phyloP scores from a whole-genome alignment of 92 coral and sea anemone genomes.

The Ricordea florida region DNA sequence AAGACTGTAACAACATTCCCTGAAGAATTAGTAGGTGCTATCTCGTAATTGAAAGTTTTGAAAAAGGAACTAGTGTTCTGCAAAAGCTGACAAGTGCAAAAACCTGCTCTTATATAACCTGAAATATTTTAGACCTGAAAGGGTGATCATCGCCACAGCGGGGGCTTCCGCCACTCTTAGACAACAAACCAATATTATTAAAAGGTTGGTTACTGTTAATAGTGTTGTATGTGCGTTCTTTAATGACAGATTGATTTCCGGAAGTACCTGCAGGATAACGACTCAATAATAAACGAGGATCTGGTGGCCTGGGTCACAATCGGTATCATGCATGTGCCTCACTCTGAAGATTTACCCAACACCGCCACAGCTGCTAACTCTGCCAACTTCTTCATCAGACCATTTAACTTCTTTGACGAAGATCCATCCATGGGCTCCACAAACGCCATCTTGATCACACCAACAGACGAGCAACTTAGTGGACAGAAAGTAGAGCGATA shows the following conservation, averaged over 20 bases:
- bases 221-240: background rate
- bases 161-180: too few relatives aligned
- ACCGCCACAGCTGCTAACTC: slow-evolving; percentile 79
- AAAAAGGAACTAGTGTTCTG: too few relatives aligned
- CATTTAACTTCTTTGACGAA: slow-evolving; percentile 90
- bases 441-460: slow-evolving; percentile 77
- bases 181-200: background rate
- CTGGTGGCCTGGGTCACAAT: slow-evolving; percentile 92
- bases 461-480: background rate
- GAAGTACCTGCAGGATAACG: slow-evolving; percentile 68
- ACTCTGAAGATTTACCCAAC: slow-evolving; percentile 91
- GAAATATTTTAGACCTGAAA: too few relatives aligned
- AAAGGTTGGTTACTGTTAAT: background rate
- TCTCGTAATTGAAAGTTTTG: too few relatives aligned
- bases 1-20: too few relatives aligned
- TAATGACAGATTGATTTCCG: slow-evolving; percentile 64
- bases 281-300: slow-evolving; percentile 82
- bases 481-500: slow-evolving; percentile 63
- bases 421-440: slow-evolving; percentile 93
- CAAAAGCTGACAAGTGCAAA: too few relatives aligned
- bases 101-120: too few relatives aligned
- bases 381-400: slow-evolving; percentile 87
- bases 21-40: too few relatives aligned
- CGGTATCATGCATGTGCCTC: slow-evolving; percentile 92
- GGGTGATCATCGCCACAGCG: too few relatives aligned